phyloP scores from a whole-genome alignment of 2,888 invertebrate species.

The Eustalomyia histrio region DNA sequence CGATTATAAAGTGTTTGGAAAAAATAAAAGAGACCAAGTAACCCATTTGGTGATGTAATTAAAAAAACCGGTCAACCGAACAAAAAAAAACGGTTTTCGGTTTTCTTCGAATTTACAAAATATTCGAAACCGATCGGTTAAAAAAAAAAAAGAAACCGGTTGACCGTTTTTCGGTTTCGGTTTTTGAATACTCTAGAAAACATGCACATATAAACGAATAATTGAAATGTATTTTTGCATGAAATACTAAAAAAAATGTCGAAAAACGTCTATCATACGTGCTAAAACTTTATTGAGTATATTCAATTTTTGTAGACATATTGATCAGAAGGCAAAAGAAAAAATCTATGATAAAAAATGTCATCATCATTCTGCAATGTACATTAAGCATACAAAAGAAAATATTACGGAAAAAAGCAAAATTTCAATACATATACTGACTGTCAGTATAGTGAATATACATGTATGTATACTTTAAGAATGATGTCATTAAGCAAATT shows the following conservation, averaged over 20 bases:
- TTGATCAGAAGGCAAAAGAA: conserved; percentile 52
- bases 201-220: neutral
- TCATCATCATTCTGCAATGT: conserved; percentile 1
- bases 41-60: too few species aligned
- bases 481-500: conserved; percentile 67
- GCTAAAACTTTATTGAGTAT: conserved; percentile 68
- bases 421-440: conserved; percentile 22
- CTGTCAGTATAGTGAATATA: neutral
- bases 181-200: too few species aligned
- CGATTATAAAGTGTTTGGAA: too few species aligned
- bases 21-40: too few species aligned
- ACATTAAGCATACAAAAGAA: neutral
- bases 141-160: too few species aligned
- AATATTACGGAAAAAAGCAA: conserved; percentile 20
- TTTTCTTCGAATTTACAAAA: too few species aligned
- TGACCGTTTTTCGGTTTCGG: too few species aligned
- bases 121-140: too few species aligned
- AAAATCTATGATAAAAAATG: conserved; percentile 29
- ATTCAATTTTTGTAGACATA: conserved; percentile 68
- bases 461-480: conserved; percentile 32
- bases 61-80: too few species aligned
- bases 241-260: conserved; percentile 22
- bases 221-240: conserved; percentile 27
- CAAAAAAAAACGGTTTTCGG: too few species aligned
- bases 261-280: conserved; percentile 64